Base-by-base conservation (phyloP, 2,888 invertebrate species). In the Hypomecis atomaria region DNA sequence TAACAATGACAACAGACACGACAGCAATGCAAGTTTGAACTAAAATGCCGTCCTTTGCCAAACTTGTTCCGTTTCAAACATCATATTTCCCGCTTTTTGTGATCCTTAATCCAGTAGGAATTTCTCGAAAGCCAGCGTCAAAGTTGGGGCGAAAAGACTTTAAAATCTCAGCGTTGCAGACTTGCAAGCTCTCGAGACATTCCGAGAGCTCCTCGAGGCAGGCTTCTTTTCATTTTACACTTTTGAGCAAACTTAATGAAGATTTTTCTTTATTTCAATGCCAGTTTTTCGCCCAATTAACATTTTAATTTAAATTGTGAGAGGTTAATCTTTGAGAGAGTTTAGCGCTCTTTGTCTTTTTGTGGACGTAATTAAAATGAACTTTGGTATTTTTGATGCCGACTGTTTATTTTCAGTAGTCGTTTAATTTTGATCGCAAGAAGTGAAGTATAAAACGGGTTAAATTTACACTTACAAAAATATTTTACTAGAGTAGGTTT, bases 151-250 rank as follows among this genome's bases (percentile, higher is more conserved):
- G 42, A 34, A 40, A 52, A 45, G 45, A 53, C 59, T 59, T 59
- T 59, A 59, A 59, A 53, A 45, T 53, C 59, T 38, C 38, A n/a
- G 43, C 37, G 40, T 34, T 13, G 60, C 47, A 42, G 48, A 11
- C 55, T 43, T 40, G 54, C 54, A 48, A 40, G 40, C 60, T 59
- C 66, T 66, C 34, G 66, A 66, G 66, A 66, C 66, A 44, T 54
- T 56, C 44, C 57, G 7, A 60, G 62, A 49, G 59, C 38, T 10
- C 42, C 57, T 50, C 59, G 23, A 33, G 9, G 0, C 55, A 40
- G 54, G 50, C 38, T 59, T 67, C 65, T 57, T 68, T 68, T 68
- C 65, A 68, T 68, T 68, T 60, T 43, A 55, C 47, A 57, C 62
- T 66, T 61, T 68, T 50, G 57, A 54, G 54, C 42, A 6, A 8